Evolutionary conservation across 2,113 vertebrate genomes (phyloP), one percentile per base, ranked within the genome.

Genomic region (Seriola aureovittata): DNA sequence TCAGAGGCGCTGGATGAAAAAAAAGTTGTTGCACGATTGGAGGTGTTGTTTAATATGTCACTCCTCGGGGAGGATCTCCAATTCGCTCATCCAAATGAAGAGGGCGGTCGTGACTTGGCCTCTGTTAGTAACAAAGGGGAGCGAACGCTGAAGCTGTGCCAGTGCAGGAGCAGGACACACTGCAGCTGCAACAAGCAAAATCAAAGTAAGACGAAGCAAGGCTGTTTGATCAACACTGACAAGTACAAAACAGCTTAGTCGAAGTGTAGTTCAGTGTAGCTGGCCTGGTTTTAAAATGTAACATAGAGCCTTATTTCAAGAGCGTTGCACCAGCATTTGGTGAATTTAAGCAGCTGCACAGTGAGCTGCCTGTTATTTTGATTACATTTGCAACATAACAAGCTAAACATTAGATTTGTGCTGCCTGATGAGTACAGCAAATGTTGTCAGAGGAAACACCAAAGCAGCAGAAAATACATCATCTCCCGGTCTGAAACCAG

Each of bases 61-160:
- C 54, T 71, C 86, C 60, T 63, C 10, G 2, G 82, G 62, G 82
- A 75, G n/a, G 52, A 50, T 68, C 79, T 52, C 48, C 40, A 9
- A 8, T n/a, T 19, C 77, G 48, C 50, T 65, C 73, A 57, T 79
- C 65, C 44, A 52, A 52, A 78, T 71, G 34, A 66, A 64, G n/a
- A 59, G 60, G 6, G 44, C 64, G 38, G 36, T 42, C 82, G 54
- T 60, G 58, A 74, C 74, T 78, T 48, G 62, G 50, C 50, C 50
- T 52, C n/a, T 0, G 50, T 69, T 38, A 42, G 34, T 8, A 52
- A 52, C 8, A 52, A 52, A 21, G 19, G 19, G 19, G 19, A 21
- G 64, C 44, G 23, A 21, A 69, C 44, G 23, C 25, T 40, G 16
- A 25, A 68, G 50, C 50, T 9, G 50, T 29, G 16, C 16, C 46